These are phyloP conservation scores for Sialis fuliginosa DNA, from an alignment of 2,888 invertebrate genomes.

Conservation along the genomic window DNA sequence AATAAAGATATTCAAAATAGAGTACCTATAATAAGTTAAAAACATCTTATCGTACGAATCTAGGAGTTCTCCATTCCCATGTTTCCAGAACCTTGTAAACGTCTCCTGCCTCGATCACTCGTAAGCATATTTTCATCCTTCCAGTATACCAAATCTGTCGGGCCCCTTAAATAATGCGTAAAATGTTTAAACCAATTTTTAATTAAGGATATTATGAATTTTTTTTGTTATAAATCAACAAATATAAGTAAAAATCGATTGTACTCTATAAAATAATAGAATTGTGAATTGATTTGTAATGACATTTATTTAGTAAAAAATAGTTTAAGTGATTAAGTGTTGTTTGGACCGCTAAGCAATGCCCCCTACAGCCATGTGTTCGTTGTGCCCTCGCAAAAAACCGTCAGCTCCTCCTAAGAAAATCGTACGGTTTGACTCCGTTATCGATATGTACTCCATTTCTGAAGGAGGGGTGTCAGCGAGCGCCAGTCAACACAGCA, in stretches of 20 bases:
- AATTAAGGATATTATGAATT: no score
- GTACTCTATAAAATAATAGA: no score
- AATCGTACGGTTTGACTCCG: constrained; percentile 40
- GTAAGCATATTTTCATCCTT: no score
- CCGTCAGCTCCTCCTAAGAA: constrained; percentile 32
- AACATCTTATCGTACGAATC: no score
- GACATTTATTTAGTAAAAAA: neutral
- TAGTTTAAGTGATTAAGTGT: neutral
- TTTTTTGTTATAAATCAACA: neutral
- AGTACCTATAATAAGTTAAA: no score
- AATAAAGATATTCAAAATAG: no score
- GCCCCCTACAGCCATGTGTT: constrained; percentile 32
- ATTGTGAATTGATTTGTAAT: neutral
- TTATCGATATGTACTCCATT: constrained; percentile 42
- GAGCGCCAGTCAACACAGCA: constrained; percentile 16
- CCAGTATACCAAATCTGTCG: no score
- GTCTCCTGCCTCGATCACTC: no score
- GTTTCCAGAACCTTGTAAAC: no score
- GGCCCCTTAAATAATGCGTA: no score
- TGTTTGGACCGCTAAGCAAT: constrained; percentile 2
- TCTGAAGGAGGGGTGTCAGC: constrained; percentile 28
- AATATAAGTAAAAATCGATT: neutral
- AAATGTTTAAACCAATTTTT: no score
- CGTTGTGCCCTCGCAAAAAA: constrained; percentile 36
- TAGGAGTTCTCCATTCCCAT: no score